These are phyloP conservation scores for Ophiodon elongatus DNA, from an alignment of 2,113 vertebrate genomes.

Conservation along the genomic window DNA sequence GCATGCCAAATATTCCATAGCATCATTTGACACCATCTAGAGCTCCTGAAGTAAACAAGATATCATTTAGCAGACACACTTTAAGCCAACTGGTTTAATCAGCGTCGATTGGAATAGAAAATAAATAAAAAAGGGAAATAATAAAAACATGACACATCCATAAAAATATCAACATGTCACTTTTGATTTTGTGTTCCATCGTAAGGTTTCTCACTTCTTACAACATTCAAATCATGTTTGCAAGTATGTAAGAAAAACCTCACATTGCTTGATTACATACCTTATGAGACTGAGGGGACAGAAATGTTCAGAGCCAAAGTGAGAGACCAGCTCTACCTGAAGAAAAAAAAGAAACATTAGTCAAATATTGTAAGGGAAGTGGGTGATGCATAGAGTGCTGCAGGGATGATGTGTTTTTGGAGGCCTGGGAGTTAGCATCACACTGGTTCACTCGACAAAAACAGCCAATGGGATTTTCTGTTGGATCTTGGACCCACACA, in stretches of 20 bases:
- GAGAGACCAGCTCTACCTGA: constrained; percentile 96
- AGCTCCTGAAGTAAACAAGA: neutral
- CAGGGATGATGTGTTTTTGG: neutral
- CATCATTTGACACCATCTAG: constrained; percentile 9
- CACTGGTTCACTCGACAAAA: neutral
- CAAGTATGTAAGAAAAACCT: neutral
- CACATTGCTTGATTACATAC: constrained; percentile 75
- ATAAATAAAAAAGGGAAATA: neutral
- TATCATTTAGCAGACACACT: neutral
- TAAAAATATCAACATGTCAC: neutral
- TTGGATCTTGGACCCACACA: neutral
- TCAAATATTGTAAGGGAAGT: neutral
- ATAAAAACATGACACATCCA: neutral
- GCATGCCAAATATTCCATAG: constrained; percentile 14
- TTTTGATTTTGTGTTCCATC: neutral
- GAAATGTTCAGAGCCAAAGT: constrained; percentile 98
- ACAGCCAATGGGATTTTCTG: neutral
- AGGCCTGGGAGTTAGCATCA: neutral
- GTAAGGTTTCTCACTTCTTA: neutral
- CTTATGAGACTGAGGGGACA: constrained; percentile 99
- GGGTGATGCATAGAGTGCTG: neutral
- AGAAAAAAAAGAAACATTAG: constrained; percentile 51
- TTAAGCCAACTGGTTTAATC: neutral
- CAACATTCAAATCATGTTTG: neutral
- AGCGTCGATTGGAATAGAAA: neutral